Conservation (phyloP, 2,113 vertebrate species). For the Otolemur garnettii region DNA sequence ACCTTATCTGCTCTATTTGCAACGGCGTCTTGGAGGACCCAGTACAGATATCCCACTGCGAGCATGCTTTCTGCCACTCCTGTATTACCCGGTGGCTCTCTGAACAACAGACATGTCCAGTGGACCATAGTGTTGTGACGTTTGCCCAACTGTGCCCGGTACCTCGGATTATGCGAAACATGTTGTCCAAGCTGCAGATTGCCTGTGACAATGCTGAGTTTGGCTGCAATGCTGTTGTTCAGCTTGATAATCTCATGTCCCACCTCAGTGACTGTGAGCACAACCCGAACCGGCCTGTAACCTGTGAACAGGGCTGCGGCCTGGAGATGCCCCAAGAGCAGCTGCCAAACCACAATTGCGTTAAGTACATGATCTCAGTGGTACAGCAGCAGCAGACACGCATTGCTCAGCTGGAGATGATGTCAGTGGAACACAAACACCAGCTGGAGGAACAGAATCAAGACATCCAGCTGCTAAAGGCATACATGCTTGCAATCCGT, state of each 20-base stretch:
- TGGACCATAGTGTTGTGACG: conserved; percentile 98
- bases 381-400: conserved; percentile 86
- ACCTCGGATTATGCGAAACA: conserved; percentile 99
- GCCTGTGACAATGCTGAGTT: conserved; percentile 97
- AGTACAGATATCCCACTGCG: conserved; percentile 98
- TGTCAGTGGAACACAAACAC: conserved; percentile 95
- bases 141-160: conserved; percentile 97
- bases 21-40: conserved; percentile 99
- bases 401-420: conserved; percentile 97
- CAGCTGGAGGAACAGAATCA: conserved; percentile 98
- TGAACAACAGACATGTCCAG: conserved; percentile 98
- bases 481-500: conserved; percentile 98
- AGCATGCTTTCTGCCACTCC: conserved; percentile 99
- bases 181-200: conserved; percentile 99
- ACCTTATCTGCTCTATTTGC: conserved; percentile 98
- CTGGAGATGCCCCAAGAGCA: conserved; percentile 99
- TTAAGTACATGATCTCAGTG: conserved; percentile 95
- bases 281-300: conserved; percentile 98
- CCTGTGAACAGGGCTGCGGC: conserved; percentile 97
- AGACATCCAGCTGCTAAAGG: conserved; percentile 98
- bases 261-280: conserved; percentile 99
- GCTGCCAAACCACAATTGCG: conserved; percentile 96
- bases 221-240: conserved; percentile 95
- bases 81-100: conserved; percentile 99
- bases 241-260: conserved; percentile 97